Evolutionary conservation across 1,140 invertebrate genomes (phyloP).

Genomic region (Bombus superbus): DNA sequence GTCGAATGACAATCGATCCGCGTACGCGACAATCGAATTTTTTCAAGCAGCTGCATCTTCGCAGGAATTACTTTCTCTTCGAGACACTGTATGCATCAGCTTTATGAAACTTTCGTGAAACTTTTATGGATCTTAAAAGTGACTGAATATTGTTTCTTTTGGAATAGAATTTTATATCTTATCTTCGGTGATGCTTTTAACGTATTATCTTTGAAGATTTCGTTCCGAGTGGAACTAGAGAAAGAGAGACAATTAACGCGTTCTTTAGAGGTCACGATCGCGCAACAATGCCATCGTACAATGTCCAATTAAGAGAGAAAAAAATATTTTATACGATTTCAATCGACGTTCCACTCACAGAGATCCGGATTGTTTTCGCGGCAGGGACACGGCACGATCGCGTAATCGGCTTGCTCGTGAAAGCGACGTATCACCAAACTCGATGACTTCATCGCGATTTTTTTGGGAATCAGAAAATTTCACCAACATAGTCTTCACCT

Average conservation of each 20-base stretch:
- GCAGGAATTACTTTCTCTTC: background rate
- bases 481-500: background rate
- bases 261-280: conserved; percentile 5
- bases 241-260: background rate
- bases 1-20: background rate
- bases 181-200: background rate
- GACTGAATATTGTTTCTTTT: background rate
- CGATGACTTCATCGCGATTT: conserved; percentile 33
- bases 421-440: conserved; percentile 25
- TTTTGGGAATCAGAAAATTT: conserved; percentile 25
- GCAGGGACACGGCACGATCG: conserved; percentile 4
- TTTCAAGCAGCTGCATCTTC: background rate
- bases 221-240: no score
- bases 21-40: background rate
- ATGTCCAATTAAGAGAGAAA: background rate
- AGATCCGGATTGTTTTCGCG: conserved; percentile 21
- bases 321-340: background rate
- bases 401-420: conserved; percentile 36
- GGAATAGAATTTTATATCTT: no score
- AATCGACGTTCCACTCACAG: background rate
- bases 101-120: background rate
- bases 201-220: background rate
- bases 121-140: no score
- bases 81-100: no score
- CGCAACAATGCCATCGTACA: background rate